Percentiles rank a stretch among this genome's conserved stretches.
Conservation (phyloP, 2,797 vertebrate genomes). For the Falco berigora region DNA sequence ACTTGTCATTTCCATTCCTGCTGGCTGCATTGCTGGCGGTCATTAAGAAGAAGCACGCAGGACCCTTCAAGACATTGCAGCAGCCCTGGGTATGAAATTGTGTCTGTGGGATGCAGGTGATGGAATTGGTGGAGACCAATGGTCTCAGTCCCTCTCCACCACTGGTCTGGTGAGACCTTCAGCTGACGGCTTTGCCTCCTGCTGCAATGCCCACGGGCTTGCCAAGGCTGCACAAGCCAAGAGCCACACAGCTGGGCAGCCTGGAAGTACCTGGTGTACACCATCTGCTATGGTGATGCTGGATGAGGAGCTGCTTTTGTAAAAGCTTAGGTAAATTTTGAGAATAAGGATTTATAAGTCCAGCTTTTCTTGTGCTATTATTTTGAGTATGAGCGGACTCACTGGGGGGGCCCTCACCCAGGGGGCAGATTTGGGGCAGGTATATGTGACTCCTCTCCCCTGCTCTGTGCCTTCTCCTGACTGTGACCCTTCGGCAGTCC, state of each 20-base stretch:
- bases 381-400: background rate
- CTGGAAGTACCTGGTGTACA: background rate
- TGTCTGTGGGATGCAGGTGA: background rate
- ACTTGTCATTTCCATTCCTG: background rate
- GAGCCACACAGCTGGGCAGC: background rate
- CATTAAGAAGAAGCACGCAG: background rate
- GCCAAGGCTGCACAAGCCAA: background rate
- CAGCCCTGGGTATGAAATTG: background rate
- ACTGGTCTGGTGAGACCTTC: background rate
- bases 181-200: background rate
- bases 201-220: background rate
- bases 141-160: background rate
- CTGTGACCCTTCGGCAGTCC: background rate
- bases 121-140: background rate
- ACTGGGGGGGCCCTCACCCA: background rate
- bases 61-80: background rate
- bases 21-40: background rate
- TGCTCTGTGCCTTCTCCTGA: background rate
- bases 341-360: background rate
- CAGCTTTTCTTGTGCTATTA: background rate
- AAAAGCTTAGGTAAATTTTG: background rate
- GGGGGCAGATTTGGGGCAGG: background rate
- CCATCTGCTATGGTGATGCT: background rate
- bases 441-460: rapidly evolving
- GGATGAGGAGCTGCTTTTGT: background rate